A percentile compares a stretch with the other conserved stretches of the same genome.
Evolutionary conservation across 2,113 vertebrate species (phyloP).

Genomic region (Sinocyclocheilus anshuiensis): DNA sequence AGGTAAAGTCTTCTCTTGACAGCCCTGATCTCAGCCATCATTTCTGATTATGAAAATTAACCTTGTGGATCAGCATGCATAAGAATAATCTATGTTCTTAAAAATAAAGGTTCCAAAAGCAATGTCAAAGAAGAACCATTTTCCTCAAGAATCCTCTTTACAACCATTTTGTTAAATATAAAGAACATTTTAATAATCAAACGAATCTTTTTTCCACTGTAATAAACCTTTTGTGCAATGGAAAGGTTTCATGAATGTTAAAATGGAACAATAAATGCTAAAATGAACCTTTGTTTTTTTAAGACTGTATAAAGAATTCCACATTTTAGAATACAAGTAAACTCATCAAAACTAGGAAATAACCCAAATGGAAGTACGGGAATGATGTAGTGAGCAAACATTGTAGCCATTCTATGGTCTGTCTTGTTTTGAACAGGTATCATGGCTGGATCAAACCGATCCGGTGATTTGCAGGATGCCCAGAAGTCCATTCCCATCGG

Average conservation of each 20-base stretch:
- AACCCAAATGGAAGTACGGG: neutral
- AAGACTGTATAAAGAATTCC: neutral
- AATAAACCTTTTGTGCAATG: neutral
- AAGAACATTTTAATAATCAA: no score
- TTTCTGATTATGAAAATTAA: neutral
- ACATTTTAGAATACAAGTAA: neutral
- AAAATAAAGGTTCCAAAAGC: neutral
- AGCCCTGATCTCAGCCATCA: neutral
- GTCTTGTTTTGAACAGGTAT: slow-evolving; percentile 79
- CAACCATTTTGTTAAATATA: no score
- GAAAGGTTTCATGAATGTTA: neutral
- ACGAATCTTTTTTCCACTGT: no score
- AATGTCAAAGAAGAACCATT: neutral
- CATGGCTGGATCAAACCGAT: slow-evolving; percentile 98
- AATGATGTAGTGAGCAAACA: neutral
- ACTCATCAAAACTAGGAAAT: no score
- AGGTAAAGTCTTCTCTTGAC: slow-evolving; percentile 74
- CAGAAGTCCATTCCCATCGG: slow-evolving; percentile 97
- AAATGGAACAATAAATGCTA: neutral
- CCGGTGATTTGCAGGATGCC: slow-evolving; percentile 93
- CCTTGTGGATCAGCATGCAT: neutral
- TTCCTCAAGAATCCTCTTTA: neutral
- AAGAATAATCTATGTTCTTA: neutral
- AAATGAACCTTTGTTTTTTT: neutral
- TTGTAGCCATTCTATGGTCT: neutral